Conservation (phyloP, 1,140 invertebrate species). For the Eulimnadia texana region DNA sequence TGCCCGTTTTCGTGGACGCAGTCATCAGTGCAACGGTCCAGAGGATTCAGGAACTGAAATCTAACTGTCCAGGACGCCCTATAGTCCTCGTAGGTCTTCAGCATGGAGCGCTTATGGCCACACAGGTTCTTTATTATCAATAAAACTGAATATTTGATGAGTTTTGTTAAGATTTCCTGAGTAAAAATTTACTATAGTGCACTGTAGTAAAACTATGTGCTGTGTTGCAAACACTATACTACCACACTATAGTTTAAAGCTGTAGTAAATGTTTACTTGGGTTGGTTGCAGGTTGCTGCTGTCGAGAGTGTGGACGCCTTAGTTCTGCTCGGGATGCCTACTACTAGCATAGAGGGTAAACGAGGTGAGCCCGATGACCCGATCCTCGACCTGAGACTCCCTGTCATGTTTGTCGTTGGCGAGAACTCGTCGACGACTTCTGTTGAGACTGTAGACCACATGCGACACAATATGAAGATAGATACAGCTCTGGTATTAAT, state of each 20-base stretch:
- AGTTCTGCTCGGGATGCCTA: constrained; percentile 64
- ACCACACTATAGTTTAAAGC: too few species aligned
- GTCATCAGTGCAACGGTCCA: constrained; percentile 7
- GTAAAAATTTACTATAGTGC: too few species aligned
- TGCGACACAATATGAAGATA: constrained; percentile 55
- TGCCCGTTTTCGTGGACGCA: constrained; percentile 1
- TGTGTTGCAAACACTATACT: too few species aligned
- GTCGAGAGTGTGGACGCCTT: constrained; percentile 47
- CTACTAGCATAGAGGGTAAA: constrained; percentile 44
- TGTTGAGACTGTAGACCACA: constrained; percentile 58
- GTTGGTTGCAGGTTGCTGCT: constrained; percentile 27
- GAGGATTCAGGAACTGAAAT: constrained; percentile 5
- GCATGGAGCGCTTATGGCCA: constrained; percentile 1
- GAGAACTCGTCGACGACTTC: constrained; percentile 45
- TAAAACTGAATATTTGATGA: too few species aligned
- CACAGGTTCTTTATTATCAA: constrained; percentile 2
- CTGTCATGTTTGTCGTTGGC: constrained; percentile 65
- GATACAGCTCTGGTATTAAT: constrained; percentile 58
- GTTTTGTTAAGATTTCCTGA: too few species aligned
- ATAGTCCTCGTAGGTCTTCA: constrained; percentile 4
- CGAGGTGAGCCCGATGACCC: constrained; percentile 64
- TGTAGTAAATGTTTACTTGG: background rate
- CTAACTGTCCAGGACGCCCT: background rate
- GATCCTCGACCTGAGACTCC: constrained; percentile 52
- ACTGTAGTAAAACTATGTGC: too few species aligned